Conservation (phyloP, 2,888 invertebrate species). For the Acronicta alni region DNA sequence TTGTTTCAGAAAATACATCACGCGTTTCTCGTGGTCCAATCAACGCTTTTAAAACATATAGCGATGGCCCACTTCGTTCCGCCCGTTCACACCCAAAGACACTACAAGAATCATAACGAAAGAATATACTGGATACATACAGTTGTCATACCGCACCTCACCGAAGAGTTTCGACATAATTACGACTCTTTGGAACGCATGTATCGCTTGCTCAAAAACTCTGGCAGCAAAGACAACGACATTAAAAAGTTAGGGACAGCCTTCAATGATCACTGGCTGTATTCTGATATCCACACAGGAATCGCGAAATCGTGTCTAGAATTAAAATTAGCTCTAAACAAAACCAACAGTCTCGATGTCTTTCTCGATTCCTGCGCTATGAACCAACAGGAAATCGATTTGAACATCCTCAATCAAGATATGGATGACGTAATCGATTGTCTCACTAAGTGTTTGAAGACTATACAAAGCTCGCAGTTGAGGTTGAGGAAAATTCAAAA, state of each 20-base stretch:
- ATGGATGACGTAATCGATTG: conserved; percentile 78
- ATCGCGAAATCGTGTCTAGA: conserved; percentile 78
- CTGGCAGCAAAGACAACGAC: conserved; percentile 66
- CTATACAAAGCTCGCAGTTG: conserved; percentile 78
- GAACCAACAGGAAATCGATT: conserved; percentile 77
- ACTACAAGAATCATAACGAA: conserved; percentile 83
- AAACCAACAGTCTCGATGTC: conserved; percentile 78
- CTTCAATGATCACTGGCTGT: conserved; percentile 77
- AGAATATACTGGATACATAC: conserved; percentile 82
- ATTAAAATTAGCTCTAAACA: conserved; percentile 76
- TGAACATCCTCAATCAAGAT: conserved; percentile 76
- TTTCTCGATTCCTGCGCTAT: conserved; percentile 82
- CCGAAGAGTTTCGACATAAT: conserved; percentile 71
- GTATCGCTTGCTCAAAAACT: conserved; percentile 81
- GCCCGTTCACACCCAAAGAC: conserved; percentile 57
- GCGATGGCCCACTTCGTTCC: conserved; percentile 79
- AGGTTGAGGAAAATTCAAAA: conserved; percentile 78
- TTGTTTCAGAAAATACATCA: conserved; percentile 84
- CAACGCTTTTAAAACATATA: conserved; percentile 79
- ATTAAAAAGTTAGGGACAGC: conserved; percentile 72
- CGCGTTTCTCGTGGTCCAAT: conserved; percentile 83
- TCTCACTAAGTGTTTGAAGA: conserved; percentile 74
- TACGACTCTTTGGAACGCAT: conserved; percentile 76
- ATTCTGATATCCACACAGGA: conserved; percentile 82
- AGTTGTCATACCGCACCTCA: conserved; percentile 68